A percentile compares a stretch with the other conserved stretches of the same genome.
Conservation (phyloP, 1,140 invertebrate species). For the Formica selysi region DNA sequence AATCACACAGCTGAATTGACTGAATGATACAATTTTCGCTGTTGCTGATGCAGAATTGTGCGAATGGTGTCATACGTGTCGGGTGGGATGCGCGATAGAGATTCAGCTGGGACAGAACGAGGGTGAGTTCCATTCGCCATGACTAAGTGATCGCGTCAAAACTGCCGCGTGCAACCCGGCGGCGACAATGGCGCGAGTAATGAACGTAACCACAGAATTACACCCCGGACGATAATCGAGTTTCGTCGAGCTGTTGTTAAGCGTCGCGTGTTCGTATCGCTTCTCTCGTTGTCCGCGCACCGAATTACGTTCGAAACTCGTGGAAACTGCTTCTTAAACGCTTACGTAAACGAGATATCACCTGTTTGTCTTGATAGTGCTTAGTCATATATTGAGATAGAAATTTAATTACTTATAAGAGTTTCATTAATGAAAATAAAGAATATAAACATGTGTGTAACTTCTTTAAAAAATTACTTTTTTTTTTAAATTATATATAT, state of each 20-base stretch:
- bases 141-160: conserved; percentile 70
- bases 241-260: conserved; percentile 58
- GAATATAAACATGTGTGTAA: too few relatives aligned
- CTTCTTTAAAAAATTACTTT: too few relatives aligned
- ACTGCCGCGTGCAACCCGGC: conserved; percentile 62
- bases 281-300: not conserved
- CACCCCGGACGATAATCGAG: conserved; percentile 67
- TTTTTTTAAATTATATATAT: too few relatives aligned
- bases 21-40: not conserved
- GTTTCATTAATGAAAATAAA: too few relatives aligned
- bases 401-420: not conserved
- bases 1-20: not conserved
- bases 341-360: conserved; percentile 39
- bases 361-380: not conserved
- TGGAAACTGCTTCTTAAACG: conserved; percentile 51
- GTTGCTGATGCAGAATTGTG: not conserved
- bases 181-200: conserved; percentile 68
- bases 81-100: conserved; percentile 1
- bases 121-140: conserved; percentile 48
- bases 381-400: not conserved
- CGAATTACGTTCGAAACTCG: conserved; percentile 51
- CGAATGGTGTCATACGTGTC: conserved; percentile 4
- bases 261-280: conserved; percentile 26
- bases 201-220: conserved; percentile 74
- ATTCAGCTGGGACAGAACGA: conserved; percentile 5